phyloP scores from a whole-genome alignment of 2,113 vertebrate genomes.

The Nannospalax galili region DNA sequence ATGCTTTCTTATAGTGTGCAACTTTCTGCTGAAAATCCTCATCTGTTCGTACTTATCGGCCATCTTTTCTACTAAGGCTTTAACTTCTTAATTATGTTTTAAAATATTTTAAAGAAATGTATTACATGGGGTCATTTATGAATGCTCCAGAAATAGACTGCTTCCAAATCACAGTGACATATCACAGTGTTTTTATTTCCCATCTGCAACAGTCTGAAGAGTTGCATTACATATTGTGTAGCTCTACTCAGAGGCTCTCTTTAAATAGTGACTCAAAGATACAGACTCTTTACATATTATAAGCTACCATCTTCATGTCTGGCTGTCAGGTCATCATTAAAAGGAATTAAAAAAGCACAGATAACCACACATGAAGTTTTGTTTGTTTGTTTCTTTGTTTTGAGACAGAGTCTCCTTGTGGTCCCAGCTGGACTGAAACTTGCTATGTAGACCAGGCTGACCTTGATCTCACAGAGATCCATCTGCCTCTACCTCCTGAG shows the following conservation, averaged over 20 bases:
- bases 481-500: no score
- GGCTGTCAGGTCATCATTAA: neutral
- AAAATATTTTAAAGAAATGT: neutral
- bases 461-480: no score
- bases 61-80: neutral
- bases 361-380: neutral
- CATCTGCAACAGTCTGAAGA: neutral
- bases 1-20: neutral
- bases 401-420: no score
- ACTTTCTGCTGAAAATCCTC: neutral
- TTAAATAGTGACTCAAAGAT: neutral
- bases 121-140: neutral
- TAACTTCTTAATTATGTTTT: neutral
- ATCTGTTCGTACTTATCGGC: neutral
- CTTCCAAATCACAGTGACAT: neutral
- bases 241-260: neutral
- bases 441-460: no score
- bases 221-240: neutral
- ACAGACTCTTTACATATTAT: neutral
- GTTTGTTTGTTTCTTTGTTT: no score
- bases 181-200: neutral
- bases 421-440: no score
- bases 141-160: neutral
- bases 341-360: neutral
- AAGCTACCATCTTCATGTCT: neutral